A percentile compares a stretch with the other conserved stretches of the same genome.
Conservation (phyloP, 2,888 invertebrate genomes). For the Leuctra nigra region DNA sequence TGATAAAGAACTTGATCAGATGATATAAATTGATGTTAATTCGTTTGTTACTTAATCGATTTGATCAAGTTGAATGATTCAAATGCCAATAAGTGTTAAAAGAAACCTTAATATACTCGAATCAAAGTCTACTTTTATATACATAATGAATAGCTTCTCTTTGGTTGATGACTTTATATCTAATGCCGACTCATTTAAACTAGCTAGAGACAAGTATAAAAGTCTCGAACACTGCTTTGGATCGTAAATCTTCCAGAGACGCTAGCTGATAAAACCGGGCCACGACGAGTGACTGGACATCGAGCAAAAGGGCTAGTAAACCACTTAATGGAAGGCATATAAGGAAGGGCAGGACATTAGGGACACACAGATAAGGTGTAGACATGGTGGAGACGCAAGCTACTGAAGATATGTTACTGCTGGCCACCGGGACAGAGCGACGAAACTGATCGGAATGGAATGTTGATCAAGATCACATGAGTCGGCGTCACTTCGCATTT, state of each 20-base stretch:
- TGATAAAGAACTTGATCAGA: no score
- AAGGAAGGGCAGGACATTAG: no score
- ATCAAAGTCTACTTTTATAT: not conserved
- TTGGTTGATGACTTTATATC: conserved; percentile 8
- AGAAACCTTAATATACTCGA: not conserved
- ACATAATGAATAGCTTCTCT: not conserved
- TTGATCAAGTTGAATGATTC: no score
- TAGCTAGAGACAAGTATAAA: conserved; percentile 1
- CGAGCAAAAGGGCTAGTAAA: no score
- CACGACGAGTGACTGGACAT: no score
- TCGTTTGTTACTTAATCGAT: no score
- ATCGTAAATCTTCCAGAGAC: conserved; percentile 5
- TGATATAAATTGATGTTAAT: no score
- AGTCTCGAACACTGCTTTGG: not conserved
- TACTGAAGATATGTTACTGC: conserved; percentile 12
- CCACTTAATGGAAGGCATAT: conserved; percentile 10
- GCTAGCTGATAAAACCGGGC: no score
- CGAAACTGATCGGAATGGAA: no score
- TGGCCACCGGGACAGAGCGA: not conserved
- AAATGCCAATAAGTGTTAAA: no score
- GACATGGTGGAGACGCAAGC: conserved; percentile 10
- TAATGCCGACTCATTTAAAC: conserved; percentile 7
- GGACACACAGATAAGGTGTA: conserved; percentile 1
- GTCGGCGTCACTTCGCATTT: no score
- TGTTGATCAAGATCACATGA: no score